Percentiles rank a stretch among this genome's conserved stretches.
These are phyloP conservation scores for Pyrrhosoma nymphula DNA, from an alignment of 2,888 invertebrate genomes.

Conservation along the genomic window DNA sequence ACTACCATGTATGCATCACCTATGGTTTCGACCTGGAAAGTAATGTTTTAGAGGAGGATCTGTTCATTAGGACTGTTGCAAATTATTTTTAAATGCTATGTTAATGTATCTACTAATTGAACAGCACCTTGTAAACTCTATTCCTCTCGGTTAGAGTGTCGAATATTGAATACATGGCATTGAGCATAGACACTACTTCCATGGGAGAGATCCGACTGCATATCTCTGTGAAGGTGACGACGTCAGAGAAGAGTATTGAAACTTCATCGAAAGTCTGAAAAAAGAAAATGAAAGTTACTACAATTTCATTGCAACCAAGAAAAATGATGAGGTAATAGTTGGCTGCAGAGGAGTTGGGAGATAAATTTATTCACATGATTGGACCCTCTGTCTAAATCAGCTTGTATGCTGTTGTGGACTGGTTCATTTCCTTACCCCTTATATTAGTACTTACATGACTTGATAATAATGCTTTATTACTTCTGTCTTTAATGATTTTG, in stretches of 20 bases:
- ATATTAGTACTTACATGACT: no score
- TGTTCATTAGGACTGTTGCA: slow-evolving; percentile 63
- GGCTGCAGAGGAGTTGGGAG: neutral
- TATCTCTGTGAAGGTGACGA: slow-evolving; percentile 98
- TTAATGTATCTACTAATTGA: no score
- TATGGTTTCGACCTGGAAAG: slow-evolving; percentile 93
- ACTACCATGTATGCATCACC: slow-evolving; percentile 99
- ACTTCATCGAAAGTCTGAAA: slow-evolving; percentile 96
- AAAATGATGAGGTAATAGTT: neutral
- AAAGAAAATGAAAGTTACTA: slow-evolving; percentile 68
- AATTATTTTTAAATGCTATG: no score
- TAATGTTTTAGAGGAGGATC: slow-evolving; percentile 58
- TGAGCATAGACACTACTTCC: slow-evolving; percentile 98
- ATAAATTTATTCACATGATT: neutral
- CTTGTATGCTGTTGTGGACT: no score
- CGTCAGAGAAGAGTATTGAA: slow-evolving; percentile 97
- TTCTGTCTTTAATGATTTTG: no score
- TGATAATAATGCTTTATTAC: no score
- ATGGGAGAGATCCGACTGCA: slow-evolving; percentile 97
- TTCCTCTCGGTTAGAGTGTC: slow-evolving; percentile 96
- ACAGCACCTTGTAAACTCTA: slow-evolving; percentile 93
- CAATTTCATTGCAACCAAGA: neutral
- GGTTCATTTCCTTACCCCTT: no score
- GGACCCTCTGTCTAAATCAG: no score
- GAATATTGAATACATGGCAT: slow-evolving; percentile 98